phyloP scores from a whole-genome alignment of 2,888 invertebrate genomes.

The Clistopyga incitator region DNA sequence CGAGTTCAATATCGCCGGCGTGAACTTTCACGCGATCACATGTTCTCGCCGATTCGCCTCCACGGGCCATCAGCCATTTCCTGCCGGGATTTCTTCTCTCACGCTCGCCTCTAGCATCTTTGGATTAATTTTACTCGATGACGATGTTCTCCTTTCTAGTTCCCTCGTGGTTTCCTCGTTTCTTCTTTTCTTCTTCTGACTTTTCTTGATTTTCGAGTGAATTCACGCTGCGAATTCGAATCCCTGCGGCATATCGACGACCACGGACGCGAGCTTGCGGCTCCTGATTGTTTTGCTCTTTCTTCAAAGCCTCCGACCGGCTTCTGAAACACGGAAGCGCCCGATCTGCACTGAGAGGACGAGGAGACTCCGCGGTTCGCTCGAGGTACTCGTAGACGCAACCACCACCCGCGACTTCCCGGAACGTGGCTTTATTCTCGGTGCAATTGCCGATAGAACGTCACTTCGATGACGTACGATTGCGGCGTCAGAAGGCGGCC shows the following conservation, averaged over 20 bases:
- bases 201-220: not conserved
- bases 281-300: not conserved
- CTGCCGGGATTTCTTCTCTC: constrained; percentile 75
- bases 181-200: not conserved
- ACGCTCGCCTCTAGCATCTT: constrained; percentile 74
- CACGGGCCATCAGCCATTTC: constrained; percentile 74
- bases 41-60: constrained; percentile 58
- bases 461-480: constrained; percentile 37
- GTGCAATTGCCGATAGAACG: constrained; percentile 35
- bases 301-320: not conserved
- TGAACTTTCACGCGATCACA: constrained; percentile 62
- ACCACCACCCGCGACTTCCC: constrained; percentile 11
- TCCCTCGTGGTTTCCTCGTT: not conserved
- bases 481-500: not conserved
- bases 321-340: constrained; percentile 43
- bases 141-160: not conserved
- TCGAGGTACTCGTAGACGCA: constrained; percentile 8
- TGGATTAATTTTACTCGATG: constrained; percentile 28
- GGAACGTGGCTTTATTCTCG: constrained; percentile 31
- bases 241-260: not conserved
- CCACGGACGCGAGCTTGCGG: not conserved
- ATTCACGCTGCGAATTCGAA: not conserved
- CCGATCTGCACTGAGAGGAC: constrained; percentile 39
- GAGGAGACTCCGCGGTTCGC: not conserved
- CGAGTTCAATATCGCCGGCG: constrained; percentile 61